phyloP scores from a whole-genome alignment of 64 coral and sea anemone species.

The Astreopora myriophthalma region DNA sequence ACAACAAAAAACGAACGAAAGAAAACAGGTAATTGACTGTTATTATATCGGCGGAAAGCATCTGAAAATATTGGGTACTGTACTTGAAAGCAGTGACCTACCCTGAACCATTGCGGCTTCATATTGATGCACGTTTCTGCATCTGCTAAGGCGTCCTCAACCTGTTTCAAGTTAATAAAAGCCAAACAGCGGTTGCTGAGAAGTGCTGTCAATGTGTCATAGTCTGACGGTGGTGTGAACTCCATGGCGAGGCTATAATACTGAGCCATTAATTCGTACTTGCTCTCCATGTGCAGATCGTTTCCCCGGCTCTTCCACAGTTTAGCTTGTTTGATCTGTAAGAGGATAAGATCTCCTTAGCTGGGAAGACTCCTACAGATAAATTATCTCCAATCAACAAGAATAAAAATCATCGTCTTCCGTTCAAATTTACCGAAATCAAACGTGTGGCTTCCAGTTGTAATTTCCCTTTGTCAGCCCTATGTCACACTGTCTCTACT shows the following conservation, averaged over 20 bases:
- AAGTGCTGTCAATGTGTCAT: neutral
- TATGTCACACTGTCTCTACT: no score
- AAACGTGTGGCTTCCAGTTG: neutral
- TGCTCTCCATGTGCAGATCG: neutral
- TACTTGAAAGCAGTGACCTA: no score
- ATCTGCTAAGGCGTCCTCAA: slow-evolving; percentile 33
- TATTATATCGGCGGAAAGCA: no score
- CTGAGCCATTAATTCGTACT: neutral
- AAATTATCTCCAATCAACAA: neutral
- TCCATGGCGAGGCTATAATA: slow-evolving; percentile 53
- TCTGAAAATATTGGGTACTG: no score
- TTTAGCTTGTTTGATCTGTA: neutral
- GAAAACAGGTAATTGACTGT: no score
- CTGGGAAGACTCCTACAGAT: neutral
- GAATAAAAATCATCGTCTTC: no score
- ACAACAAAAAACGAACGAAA: no score
- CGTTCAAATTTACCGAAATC: no score
- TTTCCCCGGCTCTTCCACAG: slow-evolving; percentile 52
- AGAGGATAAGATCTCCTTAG: neutral
- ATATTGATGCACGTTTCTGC: slow-evolving; percentile 32
- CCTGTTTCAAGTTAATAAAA: neutral
- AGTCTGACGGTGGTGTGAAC: slow-evolving; percentile 17
- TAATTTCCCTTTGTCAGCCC: no score
- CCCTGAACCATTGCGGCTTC: slow-evolving; percentile 59
- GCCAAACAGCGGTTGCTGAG: slow-evolving; percentile 46